Evolutionary conservation across 2,888 invertebrate species (phyloP).

Genomic region (Pristionchus fissidentatus): DNA sequence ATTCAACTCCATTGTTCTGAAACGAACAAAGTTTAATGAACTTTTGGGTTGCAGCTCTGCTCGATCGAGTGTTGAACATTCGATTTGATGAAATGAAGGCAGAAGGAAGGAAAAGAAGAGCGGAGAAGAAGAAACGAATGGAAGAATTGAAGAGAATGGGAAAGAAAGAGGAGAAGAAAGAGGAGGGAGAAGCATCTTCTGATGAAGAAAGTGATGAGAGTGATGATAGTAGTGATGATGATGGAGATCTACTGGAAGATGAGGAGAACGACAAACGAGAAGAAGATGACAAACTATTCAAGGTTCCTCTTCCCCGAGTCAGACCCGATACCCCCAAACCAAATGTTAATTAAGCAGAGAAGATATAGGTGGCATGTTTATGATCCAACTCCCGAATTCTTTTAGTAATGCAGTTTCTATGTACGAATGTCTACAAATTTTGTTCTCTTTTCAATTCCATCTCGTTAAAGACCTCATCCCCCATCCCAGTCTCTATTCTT

Average conservation of each 20-base stretch:
- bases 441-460: neutral
- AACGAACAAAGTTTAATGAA: too few species aligned
- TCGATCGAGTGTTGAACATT: too few species aligned
- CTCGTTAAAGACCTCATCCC: neutral
- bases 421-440: neutral
- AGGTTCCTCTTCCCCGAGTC: too few species aligned
- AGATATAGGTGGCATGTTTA: neutral
- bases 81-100: too few species aligned
- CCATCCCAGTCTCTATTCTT: neutral
- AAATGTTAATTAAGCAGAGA: neutral
- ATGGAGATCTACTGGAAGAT: neutral
- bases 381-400: neutral
- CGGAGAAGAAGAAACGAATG: neutral
- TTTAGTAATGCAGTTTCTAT: too few species aligned
- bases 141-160: neutral
- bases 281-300: neutral
- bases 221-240: neutral
- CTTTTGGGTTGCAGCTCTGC: too few species aligned
- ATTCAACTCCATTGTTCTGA: too few species aligned
- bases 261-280: neutral
- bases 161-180: neutral
- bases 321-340: too few species aligned
- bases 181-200: neutral
- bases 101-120: neutral
- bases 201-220: neutral